A percentile compares a stretch with the other conserved stretches of the same genome.
These are phyloP conservation scores for Andrena cerasifolii DNA, from an alignment of 1,140 invertebrate genomes.

Conservation along the genomic window DNA sequence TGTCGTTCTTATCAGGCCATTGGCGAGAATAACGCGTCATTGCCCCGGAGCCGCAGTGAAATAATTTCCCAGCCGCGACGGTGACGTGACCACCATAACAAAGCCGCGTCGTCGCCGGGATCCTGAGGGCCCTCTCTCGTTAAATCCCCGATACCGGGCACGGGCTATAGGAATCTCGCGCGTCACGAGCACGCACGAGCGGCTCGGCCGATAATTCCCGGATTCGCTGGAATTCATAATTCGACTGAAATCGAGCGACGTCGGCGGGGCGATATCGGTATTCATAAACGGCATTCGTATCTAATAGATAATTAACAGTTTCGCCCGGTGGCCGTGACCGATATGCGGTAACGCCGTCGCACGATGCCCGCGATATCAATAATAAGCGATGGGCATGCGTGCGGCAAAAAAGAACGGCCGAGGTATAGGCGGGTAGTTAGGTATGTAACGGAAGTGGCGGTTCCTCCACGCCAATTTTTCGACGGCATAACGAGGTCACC, in stretches of 20 bases:
- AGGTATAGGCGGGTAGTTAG: slow-evolving; percentile 2
- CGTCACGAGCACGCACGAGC: not conserved
- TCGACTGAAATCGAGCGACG: not conserved
- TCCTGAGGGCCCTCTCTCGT: not conserved
- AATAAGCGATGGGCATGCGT: slow-evolving; percentile 51
- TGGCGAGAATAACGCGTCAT: not conserved
- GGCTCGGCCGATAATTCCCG: not conserved
- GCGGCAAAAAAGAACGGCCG: slow-evolving; percentile 43
- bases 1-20: not conserved
- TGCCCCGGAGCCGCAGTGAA: not conserved
- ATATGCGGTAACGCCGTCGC: slow-evolving; percentile 51
- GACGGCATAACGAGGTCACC: slow-evolving; percentile 42
- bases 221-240: not conserved
- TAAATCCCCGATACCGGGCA: not conserved
- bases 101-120: not conserved
- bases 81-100: not conserved
- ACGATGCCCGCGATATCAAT: slow-evolving; percentile 48
- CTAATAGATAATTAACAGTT: slow-evolving; percentile 52
- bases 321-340: slow-evolving; percentile 46
- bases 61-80: not conserved
- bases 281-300: slow-evolving; percentile 36
- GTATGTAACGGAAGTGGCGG: slow-evolving; percentile 31
- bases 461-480: slow-evolving; percentile 28
- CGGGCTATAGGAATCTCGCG: not conserved
- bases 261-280: slow-evolving; percentile 3